These are phyloP conservation scores for Ictalurus punctatus DNA, from an alignment of 2,113 vertebrate species.

Conservation along the genomic window DNA sequence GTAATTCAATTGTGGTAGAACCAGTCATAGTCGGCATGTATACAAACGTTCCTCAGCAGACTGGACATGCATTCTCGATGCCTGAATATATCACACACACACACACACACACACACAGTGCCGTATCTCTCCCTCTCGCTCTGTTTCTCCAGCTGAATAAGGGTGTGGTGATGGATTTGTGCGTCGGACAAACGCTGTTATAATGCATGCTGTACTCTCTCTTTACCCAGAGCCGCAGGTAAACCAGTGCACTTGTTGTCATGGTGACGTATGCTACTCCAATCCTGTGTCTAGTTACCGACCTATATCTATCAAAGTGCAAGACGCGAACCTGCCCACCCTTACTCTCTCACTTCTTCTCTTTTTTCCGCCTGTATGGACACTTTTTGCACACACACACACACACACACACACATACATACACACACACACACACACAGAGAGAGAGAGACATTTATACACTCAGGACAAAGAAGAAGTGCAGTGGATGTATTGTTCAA, in stretches of 20 bases:
- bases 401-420: neutral
- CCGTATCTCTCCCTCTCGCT: neutral
- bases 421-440: neutral
- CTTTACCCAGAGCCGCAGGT: constrained; percentile 19
- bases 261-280: constrained; percentile 46
- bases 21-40: constrained; percentile 11
- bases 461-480: constrained; percentile 67
- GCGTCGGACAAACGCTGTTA: neutral
- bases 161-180: constrained; percentile 1
- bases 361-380: neutral
- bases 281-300: constrained; percentile 28
- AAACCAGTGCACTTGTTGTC: constrained; percentile 40
- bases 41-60: constrained; percentile 11
- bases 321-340: neutral
- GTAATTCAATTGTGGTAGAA: constrained; percentile 26
- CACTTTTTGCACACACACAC: neutral
- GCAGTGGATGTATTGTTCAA: constrained; percentile 54
- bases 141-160: constrained; percentile 10
- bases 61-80: neutral
- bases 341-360: neutral
- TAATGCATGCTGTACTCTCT: constrained; percentile 5
- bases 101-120: constrained; percentile 32
- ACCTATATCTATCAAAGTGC: constrained; percentile 31
- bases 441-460: neutral
- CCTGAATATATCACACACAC: neutral